These are phyloP conservation scores for Austrolebias charrua DNA, from an alignment of 2,797 vertebrate species.

Conservation along the genomic window DNA sequence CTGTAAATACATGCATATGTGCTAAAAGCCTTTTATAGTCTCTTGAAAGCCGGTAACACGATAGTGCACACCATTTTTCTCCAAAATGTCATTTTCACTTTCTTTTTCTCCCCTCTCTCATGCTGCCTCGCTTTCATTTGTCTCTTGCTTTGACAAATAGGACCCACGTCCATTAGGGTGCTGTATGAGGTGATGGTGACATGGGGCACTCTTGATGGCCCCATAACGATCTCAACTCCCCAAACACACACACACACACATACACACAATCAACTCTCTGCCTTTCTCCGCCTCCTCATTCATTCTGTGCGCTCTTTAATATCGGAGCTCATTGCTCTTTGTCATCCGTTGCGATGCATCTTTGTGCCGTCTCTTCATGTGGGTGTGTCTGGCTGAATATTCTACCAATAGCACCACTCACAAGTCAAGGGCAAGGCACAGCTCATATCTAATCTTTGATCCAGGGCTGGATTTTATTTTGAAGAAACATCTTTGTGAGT, in stretches of 20 bases:
- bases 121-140: slow-evolving; percentile 63
- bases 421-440: slow-evolving; percentile 40
- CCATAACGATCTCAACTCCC: slow-evolving; percentile 57
- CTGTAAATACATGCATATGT: slow-evolving; percentile 63
- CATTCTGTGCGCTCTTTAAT: slow-evolving; percentile 68
- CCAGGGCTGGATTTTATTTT: slow-evolving; percentile 74
- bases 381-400: slow-evolving; percentile 37
- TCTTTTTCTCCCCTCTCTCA: slow-evolving; percentile 42
- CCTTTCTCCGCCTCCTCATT: slow-evolving; percentile 43
- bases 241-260: slow-evolving; percentile 31
- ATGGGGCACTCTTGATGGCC: slow-evolving; percentile 63
- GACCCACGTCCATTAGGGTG: slow-evolving; percentile 73
- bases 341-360: slow-evolving; percentile 54
- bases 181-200: slow-evolving; percentile 79
- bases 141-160: slow-evolving; percentile 71
- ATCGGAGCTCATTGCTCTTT: slow-evolving; percentile 71
- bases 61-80: slow-evolving; percentile 71
- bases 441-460: slow-evolving; percentile 71
- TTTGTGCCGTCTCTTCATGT: slow-evolving; percentile 18
- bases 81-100: slow-evolving; percentile 71
- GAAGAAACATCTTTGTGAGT: slow-evolving; percentile 66
- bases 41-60: slow-evolving; percentile 71
- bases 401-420: slow-evolving; percentile 29
- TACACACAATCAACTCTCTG: slow-evolving; percentile 29
- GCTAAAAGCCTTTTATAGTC: slow-evolving; percentile 59